phyloP scores from a whole-genome alignment of 2,113 vertebrate species.

The Phalacrocorax brasilianus region DNA sequence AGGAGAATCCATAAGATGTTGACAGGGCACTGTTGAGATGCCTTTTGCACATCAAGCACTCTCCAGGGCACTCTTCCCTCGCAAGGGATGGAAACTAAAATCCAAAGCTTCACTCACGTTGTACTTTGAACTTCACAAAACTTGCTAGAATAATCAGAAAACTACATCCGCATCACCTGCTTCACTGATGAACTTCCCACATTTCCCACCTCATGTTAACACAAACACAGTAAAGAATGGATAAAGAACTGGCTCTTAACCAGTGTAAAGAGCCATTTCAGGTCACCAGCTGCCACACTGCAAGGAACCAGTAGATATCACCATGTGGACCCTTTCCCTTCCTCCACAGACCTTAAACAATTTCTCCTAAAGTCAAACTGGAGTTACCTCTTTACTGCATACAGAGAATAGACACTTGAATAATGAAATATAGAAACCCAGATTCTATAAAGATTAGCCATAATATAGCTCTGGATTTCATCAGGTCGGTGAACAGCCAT shows the following conservation, averaged over 20 bases:
- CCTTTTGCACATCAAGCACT: background rate
- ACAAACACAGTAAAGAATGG: background rate
- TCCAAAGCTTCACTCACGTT: rapidly evolving
- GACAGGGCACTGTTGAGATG: rapidly evolving
- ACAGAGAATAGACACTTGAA: background rate
- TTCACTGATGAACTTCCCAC: background rate
- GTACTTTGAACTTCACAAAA: background rate
- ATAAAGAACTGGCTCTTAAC: background rate
- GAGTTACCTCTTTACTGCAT: background rate
- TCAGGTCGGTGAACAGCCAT: background rate
- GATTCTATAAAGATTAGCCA: background rate
- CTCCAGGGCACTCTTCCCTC: background rate
- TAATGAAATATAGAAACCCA: background rate
- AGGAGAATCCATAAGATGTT: background rate
- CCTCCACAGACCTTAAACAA: background rate
- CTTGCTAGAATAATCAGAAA: background rate
- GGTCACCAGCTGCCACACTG: background rate
- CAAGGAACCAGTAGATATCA: background rate
- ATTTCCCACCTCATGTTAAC: background rate
- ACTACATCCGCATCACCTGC: background rate
- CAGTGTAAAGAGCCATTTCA: background rate
- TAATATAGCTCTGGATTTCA: background rate
- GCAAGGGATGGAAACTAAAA: background rate
- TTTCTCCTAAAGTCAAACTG: background rate
- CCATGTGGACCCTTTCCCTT: background rate